phyloP scores from a whole-genome alignment of 2,888 invertebrate genomes.

The Clunio marinus region DNA sequence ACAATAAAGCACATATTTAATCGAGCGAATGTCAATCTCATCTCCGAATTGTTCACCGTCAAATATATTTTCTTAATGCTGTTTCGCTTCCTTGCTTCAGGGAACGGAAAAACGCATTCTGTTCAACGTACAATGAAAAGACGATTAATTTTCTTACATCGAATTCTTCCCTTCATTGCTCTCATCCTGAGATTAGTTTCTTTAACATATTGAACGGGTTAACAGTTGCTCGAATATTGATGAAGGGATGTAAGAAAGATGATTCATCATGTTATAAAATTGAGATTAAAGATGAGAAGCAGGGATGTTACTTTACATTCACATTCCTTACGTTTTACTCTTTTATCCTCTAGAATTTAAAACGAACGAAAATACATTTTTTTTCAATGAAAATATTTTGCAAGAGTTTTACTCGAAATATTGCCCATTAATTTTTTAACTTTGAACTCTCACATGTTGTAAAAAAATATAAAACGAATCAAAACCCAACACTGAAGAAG shows the following conservation, averaged over 20 bases:
- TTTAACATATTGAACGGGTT: conserved; percentile 11
- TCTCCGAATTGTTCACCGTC: neutral
- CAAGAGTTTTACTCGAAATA: no score
- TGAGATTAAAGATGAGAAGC: neutral
- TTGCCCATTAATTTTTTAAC: no score
- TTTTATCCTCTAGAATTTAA: no score
- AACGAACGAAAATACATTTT: no score
- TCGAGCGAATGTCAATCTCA: conserved; percentile 10
- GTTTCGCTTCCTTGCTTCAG: neutral
- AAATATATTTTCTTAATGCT: neutral
- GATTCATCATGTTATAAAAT: neutral
- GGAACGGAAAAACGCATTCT: conserved; percentile 1
- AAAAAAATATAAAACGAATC: no score
- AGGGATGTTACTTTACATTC: neutral
- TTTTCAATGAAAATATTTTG: no score
- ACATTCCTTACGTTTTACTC: no score
- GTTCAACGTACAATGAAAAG: conserved; percentile 2
- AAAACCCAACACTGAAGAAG: no score
- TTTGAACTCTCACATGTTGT: no score
- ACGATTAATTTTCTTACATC: conserved; percentile 35
- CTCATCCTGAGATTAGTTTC: conserved; percentile 14
- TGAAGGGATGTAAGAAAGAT: neutral
- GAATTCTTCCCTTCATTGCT: neutral
- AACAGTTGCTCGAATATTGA: neutral
- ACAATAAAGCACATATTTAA: no score